A percentile compares a stretch with the other conserved stretches of the same genome.
Evolutionary conservation across 2,888 invertebrate species (phyloP).

Genomic region (Synanthedon vespiformis): DNA sequence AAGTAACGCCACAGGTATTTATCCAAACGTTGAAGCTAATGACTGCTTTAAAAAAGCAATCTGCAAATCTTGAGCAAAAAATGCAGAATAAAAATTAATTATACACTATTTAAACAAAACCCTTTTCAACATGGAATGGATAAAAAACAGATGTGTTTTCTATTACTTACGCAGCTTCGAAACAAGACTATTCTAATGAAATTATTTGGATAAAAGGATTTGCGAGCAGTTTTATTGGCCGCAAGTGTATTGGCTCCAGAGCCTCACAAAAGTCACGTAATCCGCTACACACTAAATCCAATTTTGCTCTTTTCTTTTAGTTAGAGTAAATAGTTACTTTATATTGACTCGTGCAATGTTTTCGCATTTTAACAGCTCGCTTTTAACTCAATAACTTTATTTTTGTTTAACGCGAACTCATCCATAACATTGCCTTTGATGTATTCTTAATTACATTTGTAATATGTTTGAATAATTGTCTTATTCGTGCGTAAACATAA

Average conservation of each 20-base stretch:
- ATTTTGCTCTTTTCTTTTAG: not conserved
- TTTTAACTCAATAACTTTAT: not conserved
- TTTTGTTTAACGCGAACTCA: not conserved
- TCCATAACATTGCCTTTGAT: no score
- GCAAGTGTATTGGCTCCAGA: not conserved
- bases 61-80: not conserved
- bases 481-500: no score
- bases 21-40: no score
- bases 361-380: not conserved
- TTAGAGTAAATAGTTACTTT: not conserved
- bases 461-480: not conserved
- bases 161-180: not conserved
- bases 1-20: no score
- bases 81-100: not conserved
- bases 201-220: not conserved
- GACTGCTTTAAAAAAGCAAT: no score
- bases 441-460: not conserved
- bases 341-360: not conserved
- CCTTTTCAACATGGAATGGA: not conserved
- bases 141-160: not conserved
- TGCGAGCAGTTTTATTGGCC: not conserved
- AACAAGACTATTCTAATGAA: not conserved
- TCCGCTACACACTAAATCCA: not conserved
- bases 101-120: not conserved
- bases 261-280: not conserved